Conservation (phyloP, 2,113 vertebrate genomes). For the Podiceps cristatus region DNA sequence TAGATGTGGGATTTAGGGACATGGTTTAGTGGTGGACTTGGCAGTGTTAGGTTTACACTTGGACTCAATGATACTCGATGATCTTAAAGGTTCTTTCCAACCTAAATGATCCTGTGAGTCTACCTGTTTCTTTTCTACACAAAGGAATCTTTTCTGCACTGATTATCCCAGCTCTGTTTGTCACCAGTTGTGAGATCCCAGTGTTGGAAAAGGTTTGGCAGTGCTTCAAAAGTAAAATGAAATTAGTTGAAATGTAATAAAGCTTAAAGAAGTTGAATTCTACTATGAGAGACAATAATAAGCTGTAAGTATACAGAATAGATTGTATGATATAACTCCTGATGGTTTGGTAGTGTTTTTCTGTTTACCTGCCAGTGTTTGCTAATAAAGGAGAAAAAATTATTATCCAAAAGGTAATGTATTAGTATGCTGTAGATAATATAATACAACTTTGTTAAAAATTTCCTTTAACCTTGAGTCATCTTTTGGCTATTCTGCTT, state of each 20-base stretch:
- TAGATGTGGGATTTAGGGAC: background rate
- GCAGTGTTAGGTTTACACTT: background rate
- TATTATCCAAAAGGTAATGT: background rate
- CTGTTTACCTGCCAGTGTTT: background rate
- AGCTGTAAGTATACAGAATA: background rate
- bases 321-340: background rate
- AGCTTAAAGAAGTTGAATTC: background rate
- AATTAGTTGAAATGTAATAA: background rate
- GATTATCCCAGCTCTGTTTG: background rate
- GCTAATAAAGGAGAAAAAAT: background rate
- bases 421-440: background rate
- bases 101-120: background rate
- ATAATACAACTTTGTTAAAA: background rate
- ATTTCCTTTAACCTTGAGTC: background rate
- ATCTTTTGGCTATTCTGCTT: conserved; percentile 30
- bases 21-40: background rate
- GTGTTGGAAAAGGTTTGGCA: background rate
- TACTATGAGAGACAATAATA: background rate
- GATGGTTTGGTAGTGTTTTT: background rate
- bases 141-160: too few species aligned
- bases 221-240: background rate
- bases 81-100: background rate
- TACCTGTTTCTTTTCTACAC: background rate
- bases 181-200: background rate
- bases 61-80: background rate